These are phyloP conservation scores for Sycophila texana DNA, from an alignment of 2,888 invertebrate species.

Conservation along the genomic window DNA sequence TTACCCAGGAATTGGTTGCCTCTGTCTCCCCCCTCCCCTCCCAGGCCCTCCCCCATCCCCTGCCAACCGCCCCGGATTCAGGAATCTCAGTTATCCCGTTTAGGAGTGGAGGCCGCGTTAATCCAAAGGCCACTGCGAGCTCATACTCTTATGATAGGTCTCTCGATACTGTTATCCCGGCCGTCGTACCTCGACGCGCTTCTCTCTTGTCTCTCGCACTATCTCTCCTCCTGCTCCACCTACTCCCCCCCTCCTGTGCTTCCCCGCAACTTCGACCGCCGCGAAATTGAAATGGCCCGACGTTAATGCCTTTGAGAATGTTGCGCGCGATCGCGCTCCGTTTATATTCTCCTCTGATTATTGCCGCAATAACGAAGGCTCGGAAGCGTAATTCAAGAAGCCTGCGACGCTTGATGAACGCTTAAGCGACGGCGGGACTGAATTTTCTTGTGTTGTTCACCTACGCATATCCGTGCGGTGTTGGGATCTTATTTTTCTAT, in stretches of 20 bases:
- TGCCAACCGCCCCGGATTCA: constrained; percentile 57
- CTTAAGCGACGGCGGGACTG: too few species aligned
- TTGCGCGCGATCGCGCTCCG: neutral
- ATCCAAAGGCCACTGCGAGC: constrained; percentile 32
- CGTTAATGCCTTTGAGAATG: constrained; percentile 31
- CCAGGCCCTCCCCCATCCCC: constrained; percentile 48
- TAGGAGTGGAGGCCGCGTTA: constrained; percentile 52
- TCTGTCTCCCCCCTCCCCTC: constrained; percentile 24
- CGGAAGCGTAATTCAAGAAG: neutral
- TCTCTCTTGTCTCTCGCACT: constrained; percentile 15
- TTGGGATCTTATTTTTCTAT: too few species aligned
- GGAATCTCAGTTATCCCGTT: constrained; percentile 69
- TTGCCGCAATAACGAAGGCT: neutral
- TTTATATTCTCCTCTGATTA: constrained; percentile 8
- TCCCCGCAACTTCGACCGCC: neutral
- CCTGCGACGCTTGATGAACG: too few species aligned
- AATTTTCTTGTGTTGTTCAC: neutral
- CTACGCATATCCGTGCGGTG: neutral
- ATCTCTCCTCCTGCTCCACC: neutral
- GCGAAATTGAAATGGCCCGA: constrained; percentile 43
- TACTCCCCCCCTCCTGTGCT: neutral
- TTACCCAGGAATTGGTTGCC: constrained; percentile 64
- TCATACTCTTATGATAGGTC: constrained; percentile 45
- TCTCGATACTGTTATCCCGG: constrained; percentile 1
- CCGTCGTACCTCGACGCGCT: neutral